Conservation (phyloP, 1,140 invertebrate species). For the Branchinecta lindahli region DNA sequence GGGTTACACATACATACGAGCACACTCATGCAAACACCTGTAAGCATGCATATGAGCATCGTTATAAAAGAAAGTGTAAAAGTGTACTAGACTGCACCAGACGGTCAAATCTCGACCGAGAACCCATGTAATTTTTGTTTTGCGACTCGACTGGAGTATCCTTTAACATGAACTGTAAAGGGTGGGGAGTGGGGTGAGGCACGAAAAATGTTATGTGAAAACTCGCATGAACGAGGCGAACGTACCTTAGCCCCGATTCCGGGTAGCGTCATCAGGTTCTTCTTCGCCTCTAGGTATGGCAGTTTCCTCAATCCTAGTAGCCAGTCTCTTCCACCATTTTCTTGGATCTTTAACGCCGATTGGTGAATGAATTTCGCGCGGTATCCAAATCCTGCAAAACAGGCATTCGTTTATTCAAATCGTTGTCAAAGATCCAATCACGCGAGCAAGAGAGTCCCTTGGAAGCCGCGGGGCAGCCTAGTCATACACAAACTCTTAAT, state of each 20-base stretch:
- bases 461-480: conserved; percentile 12
- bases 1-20: too few relatives aligned
- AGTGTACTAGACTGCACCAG: too few relatives aligned
- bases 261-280: conserved; percentile 53
- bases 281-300: conserved; percentile 54
- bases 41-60: too few relatives aligned
- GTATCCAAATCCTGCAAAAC: conserved; percentile 55
- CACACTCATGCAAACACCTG: too few relatives aligned
- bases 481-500: conserved; percentile 31
- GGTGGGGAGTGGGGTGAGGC: too few relatives aligned
- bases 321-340: conserved; percentile 52
- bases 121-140: too few relatives aligned
- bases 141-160: too few relatives aligned
- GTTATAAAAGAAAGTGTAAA: too few relatives aligned
- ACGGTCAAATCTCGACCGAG: too few relatives aligned
- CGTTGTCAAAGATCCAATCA: not conserved
- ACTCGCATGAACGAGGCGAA: not conserved
- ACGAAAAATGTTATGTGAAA: too few relatives aligned
- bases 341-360: conserved; percentile 47
- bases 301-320: conserved; percentile 44
- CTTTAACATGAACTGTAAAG: too few relatives aligned
- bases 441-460: too few relatives aligned
- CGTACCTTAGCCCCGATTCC: conserved; percentile 76
- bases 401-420: conserved; percentile 18
- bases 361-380: conserved; percentile 68